A percentile compares a stretch with the other conserved stretches of the same genome.
Conservation (phyloP, 2,113 vertebrate species). For the Trachemys scripta region DNA sequence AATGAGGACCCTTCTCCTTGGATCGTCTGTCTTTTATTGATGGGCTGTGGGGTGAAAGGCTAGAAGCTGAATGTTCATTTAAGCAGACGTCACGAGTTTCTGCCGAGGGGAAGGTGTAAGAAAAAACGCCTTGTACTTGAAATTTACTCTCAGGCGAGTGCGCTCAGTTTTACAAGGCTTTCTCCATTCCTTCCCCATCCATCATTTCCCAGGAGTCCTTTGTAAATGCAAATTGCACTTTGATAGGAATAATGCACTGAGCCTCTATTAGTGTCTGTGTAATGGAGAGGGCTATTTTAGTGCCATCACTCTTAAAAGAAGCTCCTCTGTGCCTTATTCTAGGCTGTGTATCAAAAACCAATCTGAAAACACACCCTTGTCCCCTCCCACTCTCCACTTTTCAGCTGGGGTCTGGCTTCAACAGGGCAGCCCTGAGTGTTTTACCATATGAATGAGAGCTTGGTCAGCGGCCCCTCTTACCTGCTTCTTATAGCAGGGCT, state of each 20-base stretch:
- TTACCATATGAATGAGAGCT: neutral
- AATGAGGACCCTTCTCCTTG: constrained; percentile 67
- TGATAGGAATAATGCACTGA: constrained; percentile 65
- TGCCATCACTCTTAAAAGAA: constrained; percentile 69
- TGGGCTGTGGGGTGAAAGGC: constrained; percentile 77
- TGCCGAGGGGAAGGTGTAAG: constrained; percentile 68
- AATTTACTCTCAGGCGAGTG: constrained; percentile 49
- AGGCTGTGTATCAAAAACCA: constrained; percentile 70
- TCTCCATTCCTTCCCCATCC: constrained; percentile 72
- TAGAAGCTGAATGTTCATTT: constrained; percentile 75
- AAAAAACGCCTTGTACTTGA: constrained; percentile 53
- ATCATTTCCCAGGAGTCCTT: constrained; percentile 72
- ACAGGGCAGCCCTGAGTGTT: accelerated
- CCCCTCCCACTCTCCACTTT: neutral
- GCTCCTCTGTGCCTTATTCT: constrained; percentile 24
- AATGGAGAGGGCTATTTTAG: constrained; percentile 74
- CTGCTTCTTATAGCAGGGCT: neutral
- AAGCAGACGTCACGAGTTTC: constrained; percentile 55
- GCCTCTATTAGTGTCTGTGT: constrained; percentile 66
- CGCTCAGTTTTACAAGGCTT: constrained; percentile 53
- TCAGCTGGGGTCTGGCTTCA: neutral
- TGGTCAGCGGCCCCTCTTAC: accelerated
- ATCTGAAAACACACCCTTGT: neutral
- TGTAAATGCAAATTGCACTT: constrained; percentile 81
- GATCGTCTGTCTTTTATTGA: constrained; percentile 77